Conservation (phyloP, 2,797 vertebrate species). For the Periophthalmus magnuspinnatus region DNA sequence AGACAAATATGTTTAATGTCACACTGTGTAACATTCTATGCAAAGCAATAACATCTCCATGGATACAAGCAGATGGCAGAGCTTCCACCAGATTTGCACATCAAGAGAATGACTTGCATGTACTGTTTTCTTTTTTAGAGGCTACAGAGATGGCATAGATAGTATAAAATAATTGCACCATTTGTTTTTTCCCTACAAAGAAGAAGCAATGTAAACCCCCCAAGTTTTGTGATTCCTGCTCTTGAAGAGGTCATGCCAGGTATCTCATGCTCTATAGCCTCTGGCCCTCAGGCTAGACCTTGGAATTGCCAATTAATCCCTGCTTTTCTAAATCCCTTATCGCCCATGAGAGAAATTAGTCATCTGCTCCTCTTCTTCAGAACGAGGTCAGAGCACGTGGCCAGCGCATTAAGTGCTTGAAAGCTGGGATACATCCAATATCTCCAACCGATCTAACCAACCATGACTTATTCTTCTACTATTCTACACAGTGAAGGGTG, state of each 20-base stretch:
- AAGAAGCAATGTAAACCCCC: conserved; percentile 18
- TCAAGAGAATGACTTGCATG: too few relatives aligned
- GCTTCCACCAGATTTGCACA: too few relatives aligned
- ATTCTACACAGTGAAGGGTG: neutral
- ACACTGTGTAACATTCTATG: too few relatives aligned
- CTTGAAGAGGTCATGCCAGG: conserved; percentile 11
- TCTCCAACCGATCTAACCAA: conserved; percentile 16
- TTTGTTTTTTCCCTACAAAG: neutral
- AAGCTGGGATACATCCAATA: conserved; percentile 16
- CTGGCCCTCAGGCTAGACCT: conserved; percentile 33
- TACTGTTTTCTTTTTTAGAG: too few relatives aligned
- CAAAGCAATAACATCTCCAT: too few relatives aligned
- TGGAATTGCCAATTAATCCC: conserved; percentile 41
- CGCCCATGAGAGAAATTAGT: conserved; percentile 41
- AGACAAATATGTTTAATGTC: too few relatives aligned
- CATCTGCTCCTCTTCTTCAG: conserved; percentile 18
- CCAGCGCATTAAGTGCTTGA: conserved; percentile 33
- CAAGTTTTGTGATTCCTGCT: conserved; percentile 5
- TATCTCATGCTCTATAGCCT: conserved; percentile 13
- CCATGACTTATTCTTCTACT: neutral
- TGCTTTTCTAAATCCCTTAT: conserved; percentile 42
- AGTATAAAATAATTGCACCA: neutral
- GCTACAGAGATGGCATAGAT: neutral
- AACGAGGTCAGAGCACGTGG: conserved; percentile 40
- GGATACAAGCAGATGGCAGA: too few relatives aligned